Evolutionary conservation across 1,140 invertebrate species (phyloP).

Genomic region (Penaeus japonicus): DNA sequence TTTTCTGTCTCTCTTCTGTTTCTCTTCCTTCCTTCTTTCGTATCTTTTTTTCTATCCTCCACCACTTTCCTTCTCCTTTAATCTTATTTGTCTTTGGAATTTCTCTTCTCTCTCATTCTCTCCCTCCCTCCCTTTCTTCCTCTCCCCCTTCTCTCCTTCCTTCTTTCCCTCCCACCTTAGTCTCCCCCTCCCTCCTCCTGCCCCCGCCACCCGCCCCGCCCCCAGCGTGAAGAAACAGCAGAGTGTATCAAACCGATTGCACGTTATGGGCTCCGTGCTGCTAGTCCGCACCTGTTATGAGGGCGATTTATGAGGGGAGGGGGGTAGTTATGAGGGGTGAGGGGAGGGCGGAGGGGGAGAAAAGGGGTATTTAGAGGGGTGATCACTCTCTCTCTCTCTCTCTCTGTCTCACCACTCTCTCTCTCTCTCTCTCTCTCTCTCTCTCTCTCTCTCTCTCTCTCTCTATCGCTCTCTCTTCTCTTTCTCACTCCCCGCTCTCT

Average conservation of each 20-base stretch:
- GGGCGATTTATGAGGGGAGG: not conserved
- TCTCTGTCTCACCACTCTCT: not conserved
- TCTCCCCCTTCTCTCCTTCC: not conserved
- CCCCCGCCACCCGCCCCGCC: not conserved
- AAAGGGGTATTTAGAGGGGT: too few relatives aligned
- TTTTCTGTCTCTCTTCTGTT: not conserved
- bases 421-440: not conserved
- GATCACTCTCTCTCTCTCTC: not conserved
- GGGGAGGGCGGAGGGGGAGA: not conserved
- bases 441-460: not conserved
- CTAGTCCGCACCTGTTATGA: not conserved
- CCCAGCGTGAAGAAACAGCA: not conserved
- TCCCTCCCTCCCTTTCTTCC: not conserved
- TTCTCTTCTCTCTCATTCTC: not conserved
- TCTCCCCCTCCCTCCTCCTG: not conserved
- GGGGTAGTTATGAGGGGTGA: not conserved
- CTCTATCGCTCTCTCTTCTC: not conserved
- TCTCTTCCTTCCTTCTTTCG: not conserved
- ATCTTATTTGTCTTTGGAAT: too few relatives aligned
- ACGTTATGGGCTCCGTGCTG: not conserved
- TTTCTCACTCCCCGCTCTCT: not conserved
- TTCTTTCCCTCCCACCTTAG: not conserved
- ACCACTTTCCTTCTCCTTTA: not conserved
- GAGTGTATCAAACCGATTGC: constrained; percentile 11
- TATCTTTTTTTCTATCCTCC: not conserved